Evolutionary conservation across 2,888 invertebrate genomes (phyloP).

Genomic region (Euclidia mi): DNA sequence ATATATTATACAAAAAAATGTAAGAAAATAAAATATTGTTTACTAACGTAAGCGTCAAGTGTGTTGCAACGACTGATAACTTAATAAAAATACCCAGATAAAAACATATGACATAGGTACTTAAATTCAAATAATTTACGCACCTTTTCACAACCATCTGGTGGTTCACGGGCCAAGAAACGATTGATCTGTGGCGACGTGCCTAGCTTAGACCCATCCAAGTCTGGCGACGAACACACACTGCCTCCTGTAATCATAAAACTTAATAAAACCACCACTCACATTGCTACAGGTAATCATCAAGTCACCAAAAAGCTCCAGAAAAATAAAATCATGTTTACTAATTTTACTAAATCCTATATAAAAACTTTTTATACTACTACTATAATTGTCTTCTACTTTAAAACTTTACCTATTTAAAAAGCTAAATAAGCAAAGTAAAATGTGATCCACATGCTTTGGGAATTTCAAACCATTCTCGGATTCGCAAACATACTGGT

Average conservation of each 20-base stretch:
- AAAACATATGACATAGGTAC: background rate
- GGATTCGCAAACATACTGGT: constrained; percentile 27
- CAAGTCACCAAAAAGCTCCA: constrained; percentile 26
- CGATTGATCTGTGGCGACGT: constrained; percentile 96
- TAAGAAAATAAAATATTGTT: too few relatives aligned
- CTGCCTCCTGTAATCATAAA: constrained; percentile 91
- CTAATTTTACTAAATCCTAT: constrained; percentile 19
- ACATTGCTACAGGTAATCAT: constrained; percentile 9
- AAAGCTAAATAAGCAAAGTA: constrained; percentile 50
- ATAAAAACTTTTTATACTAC: constrained; percentile 27
- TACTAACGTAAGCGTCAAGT: too few relatives aligned
- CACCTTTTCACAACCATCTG: constrained; percentile 97
- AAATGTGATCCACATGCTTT: constrained; percentile 62
- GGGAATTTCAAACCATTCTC: constrained; percentile 60
- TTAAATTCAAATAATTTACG: background rate
- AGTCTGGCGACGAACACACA: constrained; percentile 94
- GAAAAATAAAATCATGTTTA: constrained; percentile 10
- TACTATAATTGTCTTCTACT: constrained; percentile 29
- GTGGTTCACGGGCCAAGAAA: constrained; percentile 96
- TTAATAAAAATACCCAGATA: too few relatives aligned
- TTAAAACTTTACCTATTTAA: constrained; percentile 18
- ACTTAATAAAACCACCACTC: constrained; percentile 18
- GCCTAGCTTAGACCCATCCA: constrained; percentile 92
- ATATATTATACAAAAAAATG: too few relatives aligned
- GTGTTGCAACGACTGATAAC: too few relatives aligned